Base-by-base conservation (phyloP, 1,140 invertebrate genomes). In the Platyura marginata region DNA sequence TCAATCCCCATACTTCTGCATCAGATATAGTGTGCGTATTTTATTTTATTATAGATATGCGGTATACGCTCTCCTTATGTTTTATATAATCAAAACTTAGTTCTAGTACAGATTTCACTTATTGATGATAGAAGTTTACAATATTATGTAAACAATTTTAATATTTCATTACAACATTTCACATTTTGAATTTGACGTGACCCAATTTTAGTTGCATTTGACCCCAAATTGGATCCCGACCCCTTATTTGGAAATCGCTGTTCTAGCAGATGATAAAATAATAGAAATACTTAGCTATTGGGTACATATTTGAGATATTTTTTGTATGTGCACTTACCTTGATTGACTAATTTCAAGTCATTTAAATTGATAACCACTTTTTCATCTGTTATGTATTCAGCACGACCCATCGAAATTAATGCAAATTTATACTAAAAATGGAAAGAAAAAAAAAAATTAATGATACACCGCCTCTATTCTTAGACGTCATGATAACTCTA, bases 101-200 rank as follows among this genome's bases (percentile, higher is more conserved):
- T n/a, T n/a, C n/a, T n/a, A n/a, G n/a, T n/a, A n/a, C n/a, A n/a
- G n/a, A n/a, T n/a, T n/a, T n/a, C n/a, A n/a, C n/a, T n/a, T n/a
- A n/a, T n/a, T n/a, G n/a, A n/a, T n/a, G n/a, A n/a, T n/a, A n/a
- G n/a, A n/a, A n/a, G n/a, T n/a, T n/a, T n/a, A n/a, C n/a, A n/a
- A n/a, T n/a, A 66, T 59, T 50, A 74, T 72, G 48, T 82, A 93
- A 93, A 65, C 84, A 94, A 78, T 95, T 98, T 68, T 97, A 93
- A 74, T 91, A 97, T 69, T 99, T 95, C 67, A 97, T 97, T 51
- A 98, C 95, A 42, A 87, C 84, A 47, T 97, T 79, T 56, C 88
- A 89, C 44, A 22, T 96, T 77, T 58, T 84, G 79, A 61, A 95
- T 92, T 49, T 78, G 74, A 48, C 87, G 74, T 49, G 81, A 79